Evolutionary conservation across 2,888 invertebrate genomes (phyloP).

Genomic region (Terebella lapidaria): DNA sequence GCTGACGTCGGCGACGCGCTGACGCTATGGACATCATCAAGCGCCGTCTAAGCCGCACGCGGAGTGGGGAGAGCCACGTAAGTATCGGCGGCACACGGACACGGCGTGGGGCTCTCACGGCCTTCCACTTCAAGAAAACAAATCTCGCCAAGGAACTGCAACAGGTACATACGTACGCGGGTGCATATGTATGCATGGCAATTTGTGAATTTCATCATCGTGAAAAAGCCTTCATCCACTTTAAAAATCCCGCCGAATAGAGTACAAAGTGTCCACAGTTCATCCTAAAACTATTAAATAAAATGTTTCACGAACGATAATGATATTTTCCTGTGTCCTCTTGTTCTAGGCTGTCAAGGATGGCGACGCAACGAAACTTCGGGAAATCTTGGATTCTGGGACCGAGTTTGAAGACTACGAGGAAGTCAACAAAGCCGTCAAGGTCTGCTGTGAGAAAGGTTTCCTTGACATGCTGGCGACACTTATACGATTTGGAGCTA

Average conservation of each 20-base stretch:
- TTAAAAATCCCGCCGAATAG: too few relatives aligned
- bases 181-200: too few relatives aligned
- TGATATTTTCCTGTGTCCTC: too few relatives aligned
- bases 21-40: background rate
- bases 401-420: constrained; percentile 4
- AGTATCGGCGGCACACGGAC: background rate
- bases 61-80: background rate
- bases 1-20: background rate
- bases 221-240: too few relatives aligned
- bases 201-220: too few relatives aligned
- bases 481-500: constrained; percentile 34
- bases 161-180: too few relatives aligned
- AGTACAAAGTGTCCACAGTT: too few relatives aligned
- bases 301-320: too few relatives aligned
- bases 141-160: background rate
- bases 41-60: background rate
- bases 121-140: background rate
- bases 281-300: too few relatives aligned
- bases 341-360: too few relatives aligned
- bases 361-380: background rate
- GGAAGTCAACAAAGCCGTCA: constrained; percentile 6
- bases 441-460: constrained; percentile 10
- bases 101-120: background rate
- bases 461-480: constrained; percentile 15
- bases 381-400: constrained; percentile 3